These are phyloP conservation scores for Hemitrygon akajei DNA, from an alignment of 2,797 vertebrate genomes.

Conservation along the genomic window DNA sequence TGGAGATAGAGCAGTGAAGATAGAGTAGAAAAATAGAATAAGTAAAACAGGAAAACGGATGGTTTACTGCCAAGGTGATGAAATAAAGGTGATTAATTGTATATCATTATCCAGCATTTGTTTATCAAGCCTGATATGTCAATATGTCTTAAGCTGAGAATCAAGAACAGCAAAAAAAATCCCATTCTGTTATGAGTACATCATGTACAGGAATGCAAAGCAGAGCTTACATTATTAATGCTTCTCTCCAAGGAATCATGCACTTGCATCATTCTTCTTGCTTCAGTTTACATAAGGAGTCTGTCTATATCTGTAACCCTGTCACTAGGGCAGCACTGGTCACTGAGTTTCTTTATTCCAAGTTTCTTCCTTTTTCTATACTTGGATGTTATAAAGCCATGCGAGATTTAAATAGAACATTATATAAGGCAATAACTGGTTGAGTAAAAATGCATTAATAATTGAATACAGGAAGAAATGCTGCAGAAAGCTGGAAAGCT, in stretches of 20 bases:
- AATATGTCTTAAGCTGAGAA: not conserved
- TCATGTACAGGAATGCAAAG: constrained; percentile 20
- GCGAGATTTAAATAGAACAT: not conserved
- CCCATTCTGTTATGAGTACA: not conserved
- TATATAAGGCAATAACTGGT: not conserved
- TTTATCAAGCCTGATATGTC: not conserved
- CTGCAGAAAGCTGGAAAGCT: not conserved
- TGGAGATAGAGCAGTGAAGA: not conserved
- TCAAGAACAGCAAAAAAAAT: not conserved
- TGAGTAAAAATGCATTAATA: constrained; percentile 23
- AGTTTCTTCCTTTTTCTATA: not conserved
- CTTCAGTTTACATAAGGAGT: constrained; percentile 18
- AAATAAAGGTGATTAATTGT: not conserved
- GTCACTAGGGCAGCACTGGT: too few relatives aligned
- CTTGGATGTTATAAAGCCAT: not conserved
- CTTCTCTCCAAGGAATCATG: constrained; percentile 22
- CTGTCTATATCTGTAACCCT: not conserved
- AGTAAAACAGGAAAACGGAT: not conserved
- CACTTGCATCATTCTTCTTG: constrained; percentile 13
- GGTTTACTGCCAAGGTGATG: not conserved
- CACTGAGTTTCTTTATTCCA: not conserved
- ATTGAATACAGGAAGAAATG: not conserved
- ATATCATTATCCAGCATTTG: not conserved
- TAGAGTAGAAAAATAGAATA: not conserved
- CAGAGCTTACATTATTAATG: constrained; percentile 27